Evolutionary conservation across 1,140 invertebrate genomes (phyloP).

Genomic region (Dinothrombium tinctorium): DNA sequence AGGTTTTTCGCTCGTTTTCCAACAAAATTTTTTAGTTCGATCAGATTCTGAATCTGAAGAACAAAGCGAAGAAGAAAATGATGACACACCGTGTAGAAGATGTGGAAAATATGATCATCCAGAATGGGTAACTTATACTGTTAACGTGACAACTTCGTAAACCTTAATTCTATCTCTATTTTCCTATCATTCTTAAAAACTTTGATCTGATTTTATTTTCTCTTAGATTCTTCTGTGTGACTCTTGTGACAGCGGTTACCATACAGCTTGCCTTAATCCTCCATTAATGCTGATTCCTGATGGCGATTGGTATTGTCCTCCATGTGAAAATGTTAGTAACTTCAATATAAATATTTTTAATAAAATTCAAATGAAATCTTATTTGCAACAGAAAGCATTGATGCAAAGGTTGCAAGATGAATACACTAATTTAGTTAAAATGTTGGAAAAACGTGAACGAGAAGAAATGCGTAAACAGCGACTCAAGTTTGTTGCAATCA

Average conservation of each 20-base stretch:
- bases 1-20: neutral
- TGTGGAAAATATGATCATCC: slow-evolving; percentile 73
- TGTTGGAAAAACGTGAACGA: slow-evolving; percentile 30
- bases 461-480: slow-evolving; percentile 40
- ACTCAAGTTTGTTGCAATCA: slow-evolving; percentile 47
- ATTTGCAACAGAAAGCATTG: slow-evolving; percentile 33
- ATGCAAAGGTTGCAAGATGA: slow-evolving; percentile 39
- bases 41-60: slow-evolving; percentile 6
- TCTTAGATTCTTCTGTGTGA: slow-evolving; percentile 68
- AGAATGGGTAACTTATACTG: slow-evolving; percentile 35
- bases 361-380: neutral
- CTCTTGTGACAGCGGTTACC: slow-evolving; percentile 76
- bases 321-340: slow-evolving; percentile 52
- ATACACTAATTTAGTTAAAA: slow-evolving; percentile 25
- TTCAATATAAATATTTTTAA: slow-evolving; percentile 1
- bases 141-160: neutral
- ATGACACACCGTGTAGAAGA: slow-evolving; percentile 42
- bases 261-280: slow-evolving; percentile 72
- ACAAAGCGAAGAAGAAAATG: slow-evolving; percentile 13
- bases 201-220: slow-evolving; percentile 1
- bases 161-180: neutral
- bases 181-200: neutral
- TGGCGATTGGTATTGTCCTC: slow-evolving; percentile 89
- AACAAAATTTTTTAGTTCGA: neutral
- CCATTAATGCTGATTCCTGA: slow-evolving; percentile 76